Base-by-base conservation (phyloP, 2,888 invertebrate species). In the Ennomos erosarius region DNA sequence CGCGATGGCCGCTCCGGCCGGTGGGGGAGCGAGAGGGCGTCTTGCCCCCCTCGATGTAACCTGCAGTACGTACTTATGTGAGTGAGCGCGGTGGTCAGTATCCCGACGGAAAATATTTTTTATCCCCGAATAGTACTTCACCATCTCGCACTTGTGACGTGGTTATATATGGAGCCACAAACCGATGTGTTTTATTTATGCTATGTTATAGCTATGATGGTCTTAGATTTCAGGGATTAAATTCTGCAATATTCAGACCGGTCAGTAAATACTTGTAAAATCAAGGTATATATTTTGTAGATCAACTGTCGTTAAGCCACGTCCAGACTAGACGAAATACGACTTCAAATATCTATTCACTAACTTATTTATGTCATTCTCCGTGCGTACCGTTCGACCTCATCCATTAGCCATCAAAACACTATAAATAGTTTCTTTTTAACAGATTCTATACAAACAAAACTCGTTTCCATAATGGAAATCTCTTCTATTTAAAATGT, bases 11-110 rank as follows among this genome's bases (percentile, higher is more conserved):
- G 16, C 43, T 44, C 44, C 55, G 0, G 52, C 16, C 38, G 42
- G 16, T 51, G 46, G n/a, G 46, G n/a, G 59, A 45, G 35, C 47
- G 34, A 52, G 57, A 46, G 58, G 61, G 58, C 59, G 63, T 64
- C 66, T 68, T 59, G 59, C 57, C 61, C 64, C 64, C 59, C 55
- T 44, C 53, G 47, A 37, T 55, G 48, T 37, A 63, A 60, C 65
- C 65, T 68, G 66, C 68, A 64, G 58, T 53, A 59, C 54, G 50
- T 59, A 61, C 62, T 60, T 66, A 64, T 58, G 53, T 52, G 55
- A 63, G 58, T 54, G 46, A 59, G 40, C 49, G 58, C 47, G 51
- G 34, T 61, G 64, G 65, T 55, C 63, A 65, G 38, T 61, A 56
- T 40, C 49, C 55, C 36, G 46, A 50, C 35, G 49, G 10, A 8